phyloP scores from a whole-genome alignment of 2,113 vertebrate genomes.

The Prunella fulvescens region DNA sequence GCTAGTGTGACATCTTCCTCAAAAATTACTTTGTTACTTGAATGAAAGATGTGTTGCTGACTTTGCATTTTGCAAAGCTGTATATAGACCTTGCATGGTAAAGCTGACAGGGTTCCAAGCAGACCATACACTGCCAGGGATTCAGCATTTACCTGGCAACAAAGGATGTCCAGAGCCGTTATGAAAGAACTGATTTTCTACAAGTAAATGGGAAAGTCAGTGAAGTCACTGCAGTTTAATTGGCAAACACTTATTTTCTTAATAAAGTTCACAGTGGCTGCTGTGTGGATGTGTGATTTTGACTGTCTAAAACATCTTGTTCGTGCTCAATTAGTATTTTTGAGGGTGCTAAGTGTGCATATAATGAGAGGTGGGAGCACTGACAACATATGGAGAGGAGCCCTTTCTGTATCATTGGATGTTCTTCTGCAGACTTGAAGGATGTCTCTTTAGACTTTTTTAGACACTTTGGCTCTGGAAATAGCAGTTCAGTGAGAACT shows the following conservation, averaged over 20 bases:
- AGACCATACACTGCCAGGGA: not conserved
- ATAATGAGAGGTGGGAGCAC: not conserved
- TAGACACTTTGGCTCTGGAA: not conserved
- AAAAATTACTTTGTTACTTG: not conserved
- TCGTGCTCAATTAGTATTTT: not conserved
- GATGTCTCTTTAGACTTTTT: not conserved
- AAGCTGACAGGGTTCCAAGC: not conserved
- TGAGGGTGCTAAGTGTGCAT: not conserved
- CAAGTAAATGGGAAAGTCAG: not conserved
- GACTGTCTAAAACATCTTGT: not conserved
- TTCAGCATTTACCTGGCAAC: not conserved
- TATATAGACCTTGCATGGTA: not conserved
- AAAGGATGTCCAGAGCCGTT: not conserved
- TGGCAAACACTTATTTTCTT: conserved; percentile 8
- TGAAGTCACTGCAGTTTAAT: not conserved
- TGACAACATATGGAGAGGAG: not conserved
- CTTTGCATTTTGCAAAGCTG: not conserved
- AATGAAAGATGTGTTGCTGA: not conserved
- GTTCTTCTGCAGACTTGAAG: not conserved
- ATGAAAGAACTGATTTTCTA: conserved; percentile 5
- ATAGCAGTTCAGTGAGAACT: not conserved
- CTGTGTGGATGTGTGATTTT: conserved; percentile 37
- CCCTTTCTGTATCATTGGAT: not conserved
- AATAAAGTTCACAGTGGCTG: conserved; percentile 52
- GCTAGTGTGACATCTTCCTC: not conserved